phyloP scores from a whole-genome alignment of 1,140 invertebrate species.

The Tribolium madens region DNA sequence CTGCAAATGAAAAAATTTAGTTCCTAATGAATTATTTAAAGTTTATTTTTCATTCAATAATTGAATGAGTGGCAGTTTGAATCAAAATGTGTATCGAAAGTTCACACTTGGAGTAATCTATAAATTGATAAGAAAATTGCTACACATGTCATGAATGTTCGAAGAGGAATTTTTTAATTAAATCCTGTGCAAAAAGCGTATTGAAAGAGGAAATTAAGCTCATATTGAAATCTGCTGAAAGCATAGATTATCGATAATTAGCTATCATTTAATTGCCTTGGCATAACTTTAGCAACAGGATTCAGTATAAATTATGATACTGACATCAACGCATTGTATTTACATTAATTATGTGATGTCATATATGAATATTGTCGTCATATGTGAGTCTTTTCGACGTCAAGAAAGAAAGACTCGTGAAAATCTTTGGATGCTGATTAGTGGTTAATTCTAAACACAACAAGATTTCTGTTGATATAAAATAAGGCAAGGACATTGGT shows the following conservation, averaged over 20 bases:
- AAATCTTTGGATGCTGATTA: background rate
- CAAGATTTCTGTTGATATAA: slow-evolving; percentile 12
- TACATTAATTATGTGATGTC: background rate
- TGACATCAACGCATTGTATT: background rate
- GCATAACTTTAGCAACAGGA: background rate
- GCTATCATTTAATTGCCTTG: background rate
- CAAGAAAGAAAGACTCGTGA: background rate
- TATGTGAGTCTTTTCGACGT: background rate
- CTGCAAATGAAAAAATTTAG: too few relatives aligned
- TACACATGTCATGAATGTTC: background rate
- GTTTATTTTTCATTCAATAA: too few relatives aligned
- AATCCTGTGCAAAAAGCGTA: background rate
- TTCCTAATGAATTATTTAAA: too few relatives aligned
- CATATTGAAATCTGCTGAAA: background rate
- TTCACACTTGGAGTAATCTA: too few relatives aligned
- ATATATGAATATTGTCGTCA: background rate
- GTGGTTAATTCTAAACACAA: background rate
- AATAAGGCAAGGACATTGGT: slow-evolving; percentile 17
- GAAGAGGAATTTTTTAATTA: background rate
- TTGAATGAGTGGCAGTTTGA: too few relatives aligned
- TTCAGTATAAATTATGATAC: background rate
- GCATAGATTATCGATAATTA: background rate
- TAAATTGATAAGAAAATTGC: too few relatives aligned
- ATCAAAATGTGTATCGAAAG: too few relatives aligned
- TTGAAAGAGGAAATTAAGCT: background rate